Conservation (phyloP, 2,797 vertebrate genomes). For the Chloroceryle inda region DNA sequence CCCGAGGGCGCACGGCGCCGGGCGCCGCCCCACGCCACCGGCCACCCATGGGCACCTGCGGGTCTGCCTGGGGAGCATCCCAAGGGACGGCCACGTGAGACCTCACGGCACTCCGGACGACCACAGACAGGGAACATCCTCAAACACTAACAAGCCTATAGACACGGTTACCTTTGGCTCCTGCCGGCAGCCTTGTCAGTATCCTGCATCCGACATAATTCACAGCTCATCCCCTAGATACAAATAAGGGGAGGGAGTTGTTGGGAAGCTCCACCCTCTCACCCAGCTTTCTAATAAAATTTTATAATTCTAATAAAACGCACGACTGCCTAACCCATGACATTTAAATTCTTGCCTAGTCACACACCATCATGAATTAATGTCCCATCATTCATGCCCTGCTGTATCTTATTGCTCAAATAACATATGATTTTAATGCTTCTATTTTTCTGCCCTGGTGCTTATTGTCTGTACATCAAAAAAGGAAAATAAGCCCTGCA, state of each 20-base stretch:
- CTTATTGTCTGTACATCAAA: not conserved
- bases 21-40: not conserved
- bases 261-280: not conserved
- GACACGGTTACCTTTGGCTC: not conserved
- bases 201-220: accelerated
- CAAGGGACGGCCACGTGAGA: accelerated
- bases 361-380: constrained; percentile 62
- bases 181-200: not conserved
- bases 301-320: constrained; percentile 72
- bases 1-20: not conserved
- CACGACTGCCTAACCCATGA: not conserved
- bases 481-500: not conserved
- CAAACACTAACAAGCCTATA: not conserved
- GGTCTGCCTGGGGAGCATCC: accelerated
- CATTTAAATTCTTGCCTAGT: constrained; percentile 62
- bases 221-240: not conserved
- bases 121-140: accelerated
- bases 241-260: not conserved
- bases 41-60: not conserved
- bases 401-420: constrained; percentile 54
- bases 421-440: constrained; percentile 51
- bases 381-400: constrained; percentile 44
- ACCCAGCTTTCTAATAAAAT: constrained; percentile 38
- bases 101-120: accelerated
- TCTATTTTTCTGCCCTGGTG: constrained; percentile 23